phyloP scores from a whole-genome alignment of 92 coral and sea anemone species.

The Phymanthus crucifer region DNA sequence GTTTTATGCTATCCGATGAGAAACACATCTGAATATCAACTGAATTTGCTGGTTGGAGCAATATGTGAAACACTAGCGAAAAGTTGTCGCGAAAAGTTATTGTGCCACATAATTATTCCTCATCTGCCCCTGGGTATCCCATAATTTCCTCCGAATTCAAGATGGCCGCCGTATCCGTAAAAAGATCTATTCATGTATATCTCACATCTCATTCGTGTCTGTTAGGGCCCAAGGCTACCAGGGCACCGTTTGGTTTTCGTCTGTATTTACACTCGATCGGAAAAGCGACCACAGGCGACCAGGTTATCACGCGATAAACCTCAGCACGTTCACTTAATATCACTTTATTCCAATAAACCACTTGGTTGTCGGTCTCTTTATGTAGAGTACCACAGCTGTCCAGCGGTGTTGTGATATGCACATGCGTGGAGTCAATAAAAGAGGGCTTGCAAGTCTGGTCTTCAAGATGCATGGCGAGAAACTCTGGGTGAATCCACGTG shows the following conservation, averaged over 20 bases:
- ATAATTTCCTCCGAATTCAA: too few species aligned
- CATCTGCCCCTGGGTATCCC: too few species aligned
- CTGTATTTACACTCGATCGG: constrained; percentile 6
- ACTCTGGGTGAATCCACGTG: constrained; percentile 64
- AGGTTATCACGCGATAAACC: neutral
- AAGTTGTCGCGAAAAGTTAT: too few species aligned
- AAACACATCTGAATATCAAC: too few species aligned
- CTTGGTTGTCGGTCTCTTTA: neutral
- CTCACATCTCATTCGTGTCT: too few species aligned
- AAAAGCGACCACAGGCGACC: constrained; percentile 23
- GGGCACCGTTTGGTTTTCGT: neutral
- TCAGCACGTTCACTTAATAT: constrained; percentile 5
- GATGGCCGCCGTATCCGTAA: too few species aligned
- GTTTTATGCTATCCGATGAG: too few species aligned
- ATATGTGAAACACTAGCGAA: too few species aligned
- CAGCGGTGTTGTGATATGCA: constrained; percentile 51
- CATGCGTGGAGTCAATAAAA: constrained; percentile 48
- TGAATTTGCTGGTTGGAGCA: too few species aligned
- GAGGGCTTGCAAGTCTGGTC: constrained; percentile 55
- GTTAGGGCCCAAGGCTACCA: too few species aligned
- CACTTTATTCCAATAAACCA: constrained; percentile 6
- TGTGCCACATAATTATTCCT: too few species aligned
- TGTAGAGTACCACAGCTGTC: constrained; percentile 50
- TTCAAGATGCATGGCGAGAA: constrained; percentile 57
- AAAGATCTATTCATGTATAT: too few species aligned